Conservation (phyloP, 1,140 invertebrate species). For the Mya arenaria region DNA sequence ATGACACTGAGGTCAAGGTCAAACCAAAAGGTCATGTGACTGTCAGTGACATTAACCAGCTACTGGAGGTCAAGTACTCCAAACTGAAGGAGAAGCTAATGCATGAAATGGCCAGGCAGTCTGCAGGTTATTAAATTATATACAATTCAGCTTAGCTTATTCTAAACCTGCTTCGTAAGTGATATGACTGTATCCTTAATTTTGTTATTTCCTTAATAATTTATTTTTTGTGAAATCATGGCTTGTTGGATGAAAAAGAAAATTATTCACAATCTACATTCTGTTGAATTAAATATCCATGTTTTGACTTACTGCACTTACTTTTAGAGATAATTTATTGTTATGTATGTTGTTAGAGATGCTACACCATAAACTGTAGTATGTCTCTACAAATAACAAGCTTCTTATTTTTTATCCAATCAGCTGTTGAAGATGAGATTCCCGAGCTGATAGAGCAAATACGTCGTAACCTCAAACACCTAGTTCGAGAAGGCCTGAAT, state of each 20-base stretch:
- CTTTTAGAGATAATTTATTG: too few species aligned
- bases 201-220: too few species aligned
- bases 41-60: constrained; percentile 67
- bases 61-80: constrained; percentile 73
- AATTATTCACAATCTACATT: too few species aligned
- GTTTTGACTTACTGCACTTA: too few species aligned
- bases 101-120: constrained; percentile 68
- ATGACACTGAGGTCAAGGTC: constrained; percentile 51
- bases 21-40: constrained; percentile 63
- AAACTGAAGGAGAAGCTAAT: constrained; percentile 69
- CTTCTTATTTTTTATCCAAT: constrained; percentile 2
- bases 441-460: constrained; percentile 66
- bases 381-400: too few species aligned
- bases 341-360: too few species aligned
- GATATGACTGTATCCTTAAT: too few species aligned
- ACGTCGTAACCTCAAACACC: constrained; percentile 59
- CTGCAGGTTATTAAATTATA: constrained; percentile 65
- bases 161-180: too few species aligned
- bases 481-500: constrained; percentile 56
- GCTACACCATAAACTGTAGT: too few species aligned
- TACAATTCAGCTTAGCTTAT: neutral
- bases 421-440: constrained; percentile 68
- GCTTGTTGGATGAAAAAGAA: too few species aligned
- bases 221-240: too few species aligned
- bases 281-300: too few species aligned